phyloP scores from a whole-genome alignment of 2,797 vertebrate species.

The Sebastes trivittatus region DNA sequence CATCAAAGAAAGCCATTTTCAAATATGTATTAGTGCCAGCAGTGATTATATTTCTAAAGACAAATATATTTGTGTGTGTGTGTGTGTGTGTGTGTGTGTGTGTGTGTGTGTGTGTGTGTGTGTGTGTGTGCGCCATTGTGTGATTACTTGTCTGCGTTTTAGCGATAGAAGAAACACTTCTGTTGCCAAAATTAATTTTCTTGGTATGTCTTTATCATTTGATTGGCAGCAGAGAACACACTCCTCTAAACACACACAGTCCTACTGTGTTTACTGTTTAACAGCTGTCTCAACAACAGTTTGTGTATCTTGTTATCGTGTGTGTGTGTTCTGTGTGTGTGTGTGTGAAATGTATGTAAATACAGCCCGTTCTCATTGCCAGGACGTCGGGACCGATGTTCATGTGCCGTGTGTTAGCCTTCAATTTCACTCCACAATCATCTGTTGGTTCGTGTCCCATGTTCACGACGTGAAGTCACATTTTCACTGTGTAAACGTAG shows the following conservation, averaged over 20 bases:
- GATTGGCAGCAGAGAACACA: slow-evolving; percentile 5
- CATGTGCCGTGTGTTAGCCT: too few species aligned
- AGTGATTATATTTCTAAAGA: not conserved
- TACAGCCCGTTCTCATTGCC: too few species aligned
- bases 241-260: not conserved
- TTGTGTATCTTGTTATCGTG: not conserved
- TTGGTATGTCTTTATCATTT: slow-evolving; percentile 24
- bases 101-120: not conserved
- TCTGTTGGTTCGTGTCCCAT: too few species aligned
- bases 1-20: not conserved
- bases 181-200: slow-evolving; percentile 6
- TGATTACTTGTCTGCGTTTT: slow-evolving; percentile 1
- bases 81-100: not conserved
- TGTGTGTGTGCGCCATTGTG: not conserved
- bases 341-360: not conserved
- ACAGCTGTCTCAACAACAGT: not conserved
- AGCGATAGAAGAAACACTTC: slow-evolving; percentile 8
- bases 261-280: not conserved
- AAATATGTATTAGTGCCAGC: not conserved
- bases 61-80: not conserved
- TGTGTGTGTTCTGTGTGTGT: slow-evolving; percentile 6
- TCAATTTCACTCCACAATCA: too few species aligned
- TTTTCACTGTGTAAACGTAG: too few species aligned
- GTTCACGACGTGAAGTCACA: too few species aligned
- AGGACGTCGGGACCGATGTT: too few species aligned